Conservation (phyloP, 2,797 vertebrate species). For the Rhadinocentrus ornatus region DNA sequence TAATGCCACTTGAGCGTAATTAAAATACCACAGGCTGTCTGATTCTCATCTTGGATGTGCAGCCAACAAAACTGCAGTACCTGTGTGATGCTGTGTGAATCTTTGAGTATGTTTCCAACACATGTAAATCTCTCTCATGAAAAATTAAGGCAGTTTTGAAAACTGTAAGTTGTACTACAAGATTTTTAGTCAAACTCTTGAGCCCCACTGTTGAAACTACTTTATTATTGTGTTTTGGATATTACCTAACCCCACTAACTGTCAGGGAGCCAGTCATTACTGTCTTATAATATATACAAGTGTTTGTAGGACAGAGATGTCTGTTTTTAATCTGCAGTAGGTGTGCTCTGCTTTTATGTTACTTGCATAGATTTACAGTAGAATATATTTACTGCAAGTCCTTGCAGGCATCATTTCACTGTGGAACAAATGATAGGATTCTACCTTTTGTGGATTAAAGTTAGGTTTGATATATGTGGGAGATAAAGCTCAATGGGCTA, state of each 20-base stretch:
- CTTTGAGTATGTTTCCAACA: too few species aligned
- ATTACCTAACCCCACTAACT: background rate
- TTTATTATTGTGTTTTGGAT: background rate
- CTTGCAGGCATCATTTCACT: constrained; percentile 8
- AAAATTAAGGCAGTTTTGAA: too few species aligned
- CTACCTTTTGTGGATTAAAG: constrained; percentile 24
- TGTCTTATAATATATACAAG: background rate
- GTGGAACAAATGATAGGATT: constrained; percentile 6
- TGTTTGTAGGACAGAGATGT: background rate
- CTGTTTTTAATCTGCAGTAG: constrained; percentile 11
- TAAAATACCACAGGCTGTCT: too few species aligned
- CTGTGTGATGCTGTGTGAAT: too few species aligned
- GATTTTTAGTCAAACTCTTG: background rate
- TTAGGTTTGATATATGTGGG: constrained; percentile 31
- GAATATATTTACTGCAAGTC: constrained; percentile 8
- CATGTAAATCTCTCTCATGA: too few species aligned
- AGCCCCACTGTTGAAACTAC: background rate
- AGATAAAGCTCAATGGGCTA: constrained; percentile 53
- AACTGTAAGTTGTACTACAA: background rate
- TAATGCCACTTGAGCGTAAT: too few species aligned
- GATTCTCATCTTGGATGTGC: too few species aligned
- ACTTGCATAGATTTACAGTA: constrained; percentile 1
- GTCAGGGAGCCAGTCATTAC: background rate
- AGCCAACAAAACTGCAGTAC: too few species aligned
- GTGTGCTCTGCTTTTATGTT: constrained; percentile 5